Evolutionary conservation across 1,140 invertebrate genomes (phyloP).

Genomic region (Potamilus streckersoni): DNA sequence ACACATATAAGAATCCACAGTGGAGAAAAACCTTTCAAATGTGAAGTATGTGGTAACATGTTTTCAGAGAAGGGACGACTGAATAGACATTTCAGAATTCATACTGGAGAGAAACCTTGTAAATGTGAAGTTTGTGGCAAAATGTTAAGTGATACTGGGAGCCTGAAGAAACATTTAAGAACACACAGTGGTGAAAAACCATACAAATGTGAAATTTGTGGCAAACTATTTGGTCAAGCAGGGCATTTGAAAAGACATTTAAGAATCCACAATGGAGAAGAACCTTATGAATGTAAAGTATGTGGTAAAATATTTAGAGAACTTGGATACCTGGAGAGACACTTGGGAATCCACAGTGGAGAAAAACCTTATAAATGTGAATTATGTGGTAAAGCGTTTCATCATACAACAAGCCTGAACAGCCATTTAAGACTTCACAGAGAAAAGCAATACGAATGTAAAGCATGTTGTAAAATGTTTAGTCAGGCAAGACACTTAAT

Average conservation of each 20-base stretch:
- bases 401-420: constrained; percentile 30
- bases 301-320: constrained; percentile 27
- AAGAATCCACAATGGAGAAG: background rate
- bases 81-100: constrained; percentile 40
- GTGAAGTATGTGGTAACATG: constrained; percentile 11
- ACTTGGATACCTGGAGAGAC: constrained; percentile 29
- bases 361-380: constrained; percentile 46
- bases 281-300: background rate
- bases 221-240: background rate
- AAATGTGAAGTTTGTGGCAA: constrained; percentile 43
- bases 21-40: background rate
- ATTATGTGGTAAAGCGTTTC: constrained; percentile 40
- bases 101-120: constrained; percentile 49
- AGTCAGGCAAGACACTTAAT: too few species aligned
- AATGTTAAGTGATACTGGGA: constrained; percentile 20
- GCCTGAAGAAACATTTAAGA: background rate
- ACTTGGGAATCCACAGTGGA: constrained; percentile 47
- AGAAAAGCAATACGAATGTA: background rate
- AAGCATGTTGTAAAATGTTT: too few species aligned
- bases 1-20: background rate
- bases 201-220: constrained; percentile 35
- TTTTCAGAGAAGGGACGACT: constrained; percentile 30
- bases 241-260: background rate
- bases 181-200: background rate
- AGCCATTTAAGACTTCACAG: constrained; percentile 43